Percentiles rank a stretch among this genome's conserved stretches.
phyloP scores from a whole-genome alignment of 1,140 invertebrate genomes.

The Monochamus saltuarius region DNA sequence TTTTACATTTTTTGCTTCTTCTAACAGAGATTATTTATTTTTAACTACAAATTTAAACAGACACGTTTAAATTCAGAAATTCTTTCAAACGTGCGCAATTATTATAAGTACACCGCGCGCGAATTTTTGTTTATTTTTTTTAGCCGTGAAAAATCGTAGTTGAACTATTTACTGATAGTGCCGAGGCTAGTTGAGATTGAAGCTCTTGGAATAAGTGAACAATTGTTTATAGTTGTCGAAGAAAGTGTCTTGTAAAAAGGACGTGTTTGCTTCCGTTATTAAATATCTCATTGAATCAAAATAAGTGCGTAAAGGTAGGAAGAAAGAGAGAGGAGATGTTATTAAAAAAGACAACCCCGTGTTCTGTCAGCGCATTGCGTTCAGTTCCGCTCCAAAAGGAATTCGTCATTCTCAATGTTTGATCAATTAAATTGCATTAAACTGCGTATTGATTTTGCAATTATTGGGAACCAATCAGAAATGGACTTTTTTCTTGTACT shows the following conservation, averaged over 20 bases:
- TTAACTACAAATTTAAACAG: no score
- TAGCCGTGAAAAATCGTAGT: no score
- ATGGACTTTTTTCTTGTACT: conserved; percentile 50
- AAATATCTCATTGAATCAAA: conserved; percentile 1
- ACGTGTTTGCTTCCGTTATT: background rate
- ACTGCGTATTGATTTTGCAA: conserved; percentile 53
- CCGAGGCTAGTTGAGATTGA: no score
- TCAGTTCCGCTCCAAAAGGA: background rate
- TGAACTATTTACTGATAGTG: no score
- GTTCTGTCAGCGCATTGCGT: conserved; percentile 12
- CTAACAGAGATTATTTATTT: conserved; percentile 1
- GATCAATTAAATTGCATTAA: conserved; percentile 51
- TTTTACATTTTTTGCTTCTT: conserved; percentile 15
- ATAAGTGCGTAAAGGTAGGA: background rate
- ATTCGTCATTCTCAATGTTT: conserved; percentile 35
- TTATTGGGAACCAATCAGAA: conserved; percentile 53
- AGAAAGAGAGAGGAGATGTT: conserved; percentile 11
- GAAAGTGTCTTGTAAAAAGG: background rate
- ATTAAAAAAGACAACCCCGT: background rate
- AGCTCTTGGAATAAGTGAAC: no score
- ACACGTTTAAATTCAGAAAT: no score
- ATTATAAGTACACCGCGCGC: no score
- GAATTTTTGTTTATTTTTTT: no score
- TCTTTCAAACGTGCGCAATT: no score
- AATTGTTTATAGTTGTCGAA: no score